These are phyloP conservation scores for Arvicanthis niloticus DNA, from an alignment of 2,113 vertebrate species.

Conservation along the genomic window DNA sequence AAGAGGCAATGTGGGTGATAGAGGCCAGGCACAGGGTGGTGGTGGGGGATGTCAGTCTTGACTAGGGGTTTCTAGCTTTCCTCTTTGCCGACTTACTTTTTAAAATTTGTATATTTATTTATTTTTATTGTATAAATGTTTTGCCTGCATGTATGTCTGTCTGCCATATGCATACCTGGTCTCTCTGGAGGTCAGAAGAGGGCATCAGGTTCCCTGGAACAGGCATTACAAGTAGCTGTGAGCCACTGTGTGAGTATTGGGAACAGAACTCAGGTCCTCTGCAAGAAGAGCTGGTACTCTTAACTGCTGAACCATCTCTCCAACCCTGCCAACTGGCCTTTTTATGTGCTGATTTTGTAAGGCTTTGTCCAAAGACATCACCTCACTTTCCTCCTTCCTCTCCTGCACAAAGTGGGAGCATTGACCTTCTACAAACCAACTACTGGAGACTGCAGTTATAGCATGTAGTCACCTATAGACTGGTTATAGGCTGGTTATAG, in stretches of 20 bases:
- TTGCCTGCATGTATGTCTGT: neutral
- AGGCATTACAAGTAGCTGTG: neutral
- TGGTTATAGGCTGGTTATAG: neutral
- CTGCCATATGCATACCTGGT: neutral
- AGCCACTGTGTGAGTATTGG: neutral
- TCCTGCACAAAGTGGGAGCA: neutral
- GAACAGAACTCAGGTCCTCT: neutral
- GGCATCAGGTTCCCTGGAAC: neutral
- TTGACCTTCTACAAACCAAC: neutral
- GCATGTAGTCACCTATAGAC: neutral
- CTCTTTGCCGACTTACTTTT: neutral
- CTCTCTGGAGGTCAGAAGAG: neutral
- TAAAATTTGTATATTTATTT: neutral
- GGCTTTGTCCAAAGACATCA: neutral
- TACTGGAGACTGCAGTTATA: neutral
- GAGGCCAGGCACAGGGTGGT: too few species aligned
- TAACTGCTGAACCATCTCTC: neutral
- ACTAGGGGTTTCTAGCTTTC: neutral
- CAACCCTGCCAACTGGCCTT: neutral
- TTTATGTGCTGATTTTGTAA: neutral
- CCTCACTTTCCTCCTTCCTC: neutral
- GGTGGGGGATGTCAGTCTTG: too few species aligned
- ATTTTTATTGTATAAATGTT: neutral
- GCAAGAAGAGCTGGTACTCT: neutral
- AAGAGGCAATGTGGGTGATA: neutral